Base-by-base conservation (phyloP, 1,140 invertebrate genomes). In the Homarus americanus region DNA sequence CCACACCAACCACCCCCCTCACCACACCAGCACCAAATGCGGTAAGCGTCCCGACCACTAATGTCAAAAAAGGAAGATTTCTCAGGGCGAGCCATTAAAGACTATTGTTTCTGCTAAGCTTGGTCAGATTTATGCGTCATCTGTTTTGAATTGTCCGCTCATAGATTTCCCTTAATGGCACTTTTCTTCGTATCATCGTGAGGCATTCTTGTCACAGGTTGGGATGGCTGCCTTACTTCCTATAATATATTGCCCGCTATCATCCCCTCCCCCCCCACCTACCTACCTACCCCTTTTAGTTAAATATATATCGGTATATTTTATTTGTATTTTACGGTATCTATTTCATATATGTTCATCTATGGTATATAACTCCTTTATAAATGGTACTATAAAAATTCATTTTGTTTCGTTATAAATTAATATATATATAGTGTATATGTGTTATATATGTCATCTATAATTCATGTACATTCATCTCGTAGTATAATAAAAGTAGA, bases 61-160 rank as follows among this genome's bases (percentile, higher is more conserved):
- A 84, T 84, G 82, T 72, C 38, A 12, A 84, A 72, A 72, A 72
- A 72, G 63, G 82, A 73, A 84, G 82, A 84, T 84, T 84, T 84
- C 82, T 84, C 63, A 41, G 82, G 9, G 28, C 2, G 63, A 10
- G 38, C 82, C 82, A 84, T 84, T 84, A 84, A 84, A 84, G 82
- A 49, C 82, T 84, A 84, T 84, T 84, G 66, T 84, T 84, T 84
- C 82, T 24, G 82, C 82, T 84, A 84, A 84, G 66, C 28, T 38
- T 38, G 58, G 36, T 49, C 41, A 84, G 82, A 84, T 84, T 84
- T 84, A 84, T 84, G 38, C 66, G 82, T 84, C 82, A 84, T 84
- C 82, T 84, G 82, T 84, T 84, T 84, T 84, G 82, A 84, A 84
- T 84, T 84, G 82, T 84, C 82, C 63, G 36, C 38, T 72, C 82